Percentiles rank a stretch among this genome's conserved stretches.
These are phyloP conservation scores for Limnephilus lunatus DNA, from an alignment of 2,888 invertebrate species.

Conservation along the genomic window DNA sequence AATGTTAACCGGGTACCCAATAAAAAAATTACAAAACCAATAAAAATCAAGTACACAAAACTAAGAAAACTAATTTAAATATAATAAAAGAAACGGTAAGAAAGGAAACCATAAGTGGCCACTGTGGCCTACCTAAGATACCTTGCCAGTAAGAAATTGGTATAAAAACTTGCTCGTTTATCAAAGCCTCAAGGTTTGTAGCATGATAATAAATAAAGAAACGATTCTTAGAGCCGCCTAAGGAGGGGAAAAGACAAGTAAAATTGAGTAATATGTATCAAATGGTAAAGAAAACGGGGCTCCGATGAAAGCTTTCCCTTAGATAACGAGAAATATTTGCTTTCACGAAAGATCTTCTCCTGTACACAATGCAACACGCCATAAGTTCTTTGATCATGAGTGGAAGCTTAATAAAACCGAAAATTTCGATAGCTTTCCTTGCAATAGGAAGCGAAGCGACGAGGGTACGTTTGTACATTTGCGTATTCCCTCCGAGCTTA, in stretches of 20 bases:
- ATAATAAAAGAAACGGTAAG: no score
- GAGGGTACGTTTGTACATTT: slow-evolving; percentile 15
- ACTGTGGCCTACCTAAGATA: no score
- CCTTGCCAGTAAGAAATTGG: no score
- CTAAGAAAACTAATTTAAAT: no score
- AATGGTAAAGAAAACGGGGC: neutral
- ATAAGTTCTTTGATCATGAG: neutral
- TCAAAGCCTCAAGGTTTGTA: neutral
- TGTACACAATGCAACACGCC: neutral
- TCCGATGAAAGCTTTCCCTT: neutral
- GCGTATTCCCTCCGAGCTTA: slow-evolving; percentile 26
- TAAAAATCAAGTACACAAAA: no score
- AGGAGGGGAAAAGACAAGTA: neutral
- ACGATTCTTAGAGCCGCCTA: neutral
- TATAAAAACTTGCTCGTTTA: neutral
- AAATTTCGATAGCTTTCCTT: slow-evolving; percentile 20
- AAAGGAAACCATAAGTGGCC: no score
- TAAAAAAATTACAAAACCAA: no score
- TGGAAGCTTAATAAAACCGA: slow-evolving; percentile 25
- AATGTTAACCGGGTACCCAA: no score
- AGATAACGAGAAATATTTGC: neutral
- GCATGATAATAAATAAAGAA: neutral
- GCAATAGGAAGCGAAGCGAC: neutral
- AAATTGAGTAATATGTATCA: neutral
- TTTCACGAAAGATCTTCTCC: neutral